Base-by-base conservation (phyloP, 2,888 invertebrate species). In the Cephus rjabovi region DNA sequence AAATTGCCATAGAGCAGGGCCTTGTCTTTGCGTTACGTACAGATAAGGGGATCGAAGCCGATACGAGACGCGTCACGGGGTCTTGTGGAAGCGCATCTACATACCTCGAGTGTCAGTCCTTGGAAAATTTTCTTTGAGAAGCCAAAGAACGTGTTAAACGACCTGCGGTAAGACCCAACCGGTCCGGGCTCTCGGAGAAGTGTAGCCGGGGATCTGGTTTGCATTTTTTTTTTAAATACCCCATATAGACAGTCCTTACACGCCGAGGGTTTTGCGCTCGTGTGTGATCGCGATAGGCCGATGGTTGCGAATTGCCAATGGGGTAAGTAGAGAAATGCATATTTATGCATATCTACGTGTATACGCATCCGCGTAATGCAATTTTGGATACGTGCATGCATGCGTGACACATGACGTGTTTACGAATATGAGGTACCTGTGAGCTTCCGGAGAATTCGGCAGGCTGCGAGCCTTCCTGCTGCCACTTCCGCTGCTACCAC, bases 371-470 rank as follows among this genome's bases (percentile, higher is more conserved):
- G 0, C 34, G 74, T 30, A 56, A 56, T 56, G 56, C 56, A 56
- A 56, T 56, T 56, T 56, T 56, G 56, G 23, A 56, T 23, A 56
- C 1, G 56, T 9, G 23, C 40, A 56, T 56, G 9, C 56, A 56
- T 6, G 23, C 56, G 56, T 9, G 56, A 56, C 56, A 23, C 23
- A 23, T 2, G 23, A 56, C 33, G 70, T 35, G 23, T 74, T 34
- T 79, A 79, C 85, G 6, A 23, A 56, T 56, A 23, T 0, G 56
- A 56, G 56, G 56, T 94, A 95, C 95, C 95, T 95, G 92, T 95
- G 93, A 81, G 95, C 94, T 93, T 95, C 95, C 86, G 95, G 96
- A 78, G 96, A 96, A 83, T 96, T 96, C 80, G 96, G 96, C 89
- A 96, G 93, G 91, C 96, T 96, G 89, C 96, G 93, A 75, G 94